phyloP scores from a whole-genome alignment of 2,113 vertebrate species.

The Eulemur rufifrons region DNA sequence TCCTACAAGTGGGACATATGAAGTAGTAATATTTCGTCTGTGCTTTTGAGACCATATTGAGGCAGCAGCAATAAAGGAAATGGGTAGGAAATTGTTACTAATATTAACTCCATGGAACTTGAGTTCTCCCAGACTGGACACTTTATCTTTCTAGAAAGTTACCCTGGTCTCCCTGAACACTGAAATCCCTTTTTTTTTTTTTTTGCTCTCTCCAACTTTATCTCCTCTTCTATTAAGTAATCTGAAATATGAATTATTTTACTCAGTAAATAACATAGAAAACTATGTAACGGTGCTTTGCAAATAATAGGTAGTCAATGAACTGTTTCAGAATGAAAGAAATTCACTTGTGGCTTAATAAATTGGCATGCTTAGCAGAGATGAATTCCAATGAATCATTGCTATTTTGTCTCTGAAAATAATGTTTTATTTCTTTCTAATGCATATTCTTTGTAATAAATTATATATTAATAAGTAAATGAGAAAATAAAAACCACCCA shows the following conservation, averaged over 20 bases:
- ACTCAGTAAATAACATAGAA: background rate
- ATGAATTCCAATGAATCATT: constrained; percentile 30
- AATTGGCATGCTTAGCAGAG: background rate
- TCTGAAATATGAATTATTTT: constrained; percentile 45
- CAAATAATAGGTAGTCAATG: background rate
- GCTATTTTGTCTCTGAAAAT: background rate
- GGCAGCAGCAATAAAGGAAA: background rate
- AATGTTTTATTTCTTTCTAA: background rate
- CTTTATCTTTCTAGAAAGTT: constrained; percentile 35
- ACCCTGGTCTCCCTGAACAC: background rate
- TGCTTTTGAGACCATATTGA: constrained; percentile 46
- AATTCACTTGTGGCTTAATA: constrained; percentile 26
- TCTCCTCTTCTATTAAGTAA: constrained; percentile 19
- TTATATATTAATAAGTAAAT: background rate
- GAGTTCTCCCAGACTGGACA: background rate
- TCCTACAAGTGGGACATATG: background rate
- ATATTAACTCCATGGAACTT: constrained; percentile 29
- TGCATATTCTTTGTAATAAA: background rate
- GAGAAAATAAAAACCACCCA: background rate
- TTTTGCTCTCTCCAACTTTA: background rate
- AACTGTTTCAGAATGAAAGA: constrained; percentile 1
- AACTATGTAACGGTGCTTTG: background rate
- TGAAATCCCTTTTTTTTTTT: background rate
- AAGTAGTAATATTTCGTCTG: constrained; percentile 27
- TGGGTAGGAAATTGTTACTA: constrained; percentile 28